Percentiles rank a stretch among this genome's conserved stretches.
phyloP scores from a whole-genome alignment of 2,797 vertebrate genomes.

The Pygocentrus nattereri region DNA sequence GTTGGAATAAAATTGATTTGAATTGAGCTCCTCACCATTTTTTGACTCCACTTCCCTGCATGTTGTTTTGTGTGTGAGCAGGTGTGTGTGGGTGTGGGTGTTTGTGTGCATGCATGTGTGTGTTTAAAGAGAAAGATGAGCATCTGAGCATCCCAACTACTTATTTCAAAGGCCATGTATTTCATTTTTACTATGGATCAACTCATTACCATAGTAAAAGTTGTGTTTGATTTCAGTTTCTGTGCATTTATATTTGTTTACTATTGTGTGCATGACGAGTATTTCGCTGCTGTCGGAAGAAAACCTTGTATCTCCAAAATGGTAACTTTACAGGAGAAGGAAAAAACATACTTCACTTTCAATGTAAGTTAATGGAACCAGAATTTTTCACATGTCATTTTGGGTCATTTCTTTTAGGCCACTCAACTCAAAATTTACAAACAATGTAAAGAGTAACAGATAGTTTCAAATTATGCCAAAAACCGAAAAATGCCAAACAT shows the following conservation, averaged over 20 bases:
- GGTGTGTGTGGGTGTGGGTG: constrained; percentile 21
- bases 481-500: too few species aligned
- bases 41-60: constrained; percentile 68
- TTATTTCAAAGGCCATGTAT: not conserved
- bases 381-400: too few species aligned
- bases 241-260: too few species aligned
- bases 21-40: constrained; percentile 70
- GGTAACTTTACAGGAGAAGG: too few species aligned
- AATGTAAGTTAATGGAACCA: too few species aligned
- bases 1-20: constrained; percentile 80
- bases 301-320: too few species aligned
- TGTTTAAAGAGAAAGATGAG: not conserved
- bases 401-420: too few species aligned
- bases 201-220: constrained; percentile 2
- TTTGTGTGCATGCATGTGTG: constrained; percentile 3
- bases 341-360: too few species aligned
- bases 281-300: too few species aligned
- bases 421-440: too few species aligned
- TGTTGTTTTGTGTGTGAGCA: constrained; percentile 49
- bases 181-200: constrained; percentile 9
- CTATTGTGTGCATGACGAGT: not conserved
- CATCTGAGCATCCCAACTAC: not conserved
- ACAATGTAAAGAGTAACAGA: too few species aligned
- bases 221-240: not conserved
- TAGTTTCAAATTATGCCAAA: too few species aligned